Base-by-base conservation (phyloP, 2,113 vertebrate genomes). In the Syrmaticus mikado region DNA sequence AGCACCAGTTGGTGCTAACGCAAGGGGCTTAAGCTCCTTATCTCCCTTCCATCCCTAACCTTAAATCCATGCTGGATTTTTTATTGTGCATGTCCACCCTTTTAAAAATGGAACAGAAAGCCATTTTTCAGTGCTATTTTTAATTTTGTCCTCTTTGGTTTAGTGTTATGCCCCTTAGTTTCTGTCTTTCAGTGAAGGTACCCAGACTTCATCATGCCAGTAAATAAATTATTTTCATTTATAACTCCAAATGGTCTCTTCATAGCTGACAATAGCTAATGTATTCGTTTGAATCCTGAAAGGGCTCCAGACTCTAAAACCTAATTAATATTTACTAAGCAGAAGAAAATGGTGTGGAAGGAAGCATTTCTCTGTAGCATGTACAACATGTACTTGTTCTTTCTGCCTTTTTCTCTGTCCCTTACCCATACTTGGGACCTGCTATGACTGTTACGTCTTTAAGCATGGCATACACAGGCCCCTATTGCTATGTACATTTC, bases 271-370 rank as follows among this genome's bases (percentile, higher is more conserved):
- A 89, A 57, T 87, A 68, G 24, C 32, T 89, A 62, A 79, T 73
- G 36, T 58, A 84, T 70, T 79, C 10, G 2, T 80, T 50, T 83
- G 24, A 77, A 76, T 82, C 36, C 71, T 89, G 60, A 85, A 90
- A 82, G 21, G 27, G 18, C 19, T 36, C 5, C 53, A 85, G 48
- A 76, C 45, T 76, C 79, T 34, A 91, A 93, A 93, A 82, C 32
- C n/a, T 80, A 88, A 93, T 94, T 84, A 86, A 82, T 73, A 89
- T 95, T 90, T 90, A 92, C 52, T 78, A 66, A 86, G 61, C 21
- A 86, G 32, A 34, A 85, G 43, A 92, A 96, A 88, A 79, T 7
- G 46, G 11, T 32, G 10, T 32, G 20, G 57, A 67, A 76, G 57
- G 79, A 91, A 52, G 28, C 28, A 67, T 83, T 58, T 93, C 32